Percentiles rank a stretch among this genome's conserved stretches.
These are phyloP conservation scores for Rhagoletis pomonella DNA, from an alignment of 1,140 invertebrate genomes.

Conservation along the genomic window DNA sequence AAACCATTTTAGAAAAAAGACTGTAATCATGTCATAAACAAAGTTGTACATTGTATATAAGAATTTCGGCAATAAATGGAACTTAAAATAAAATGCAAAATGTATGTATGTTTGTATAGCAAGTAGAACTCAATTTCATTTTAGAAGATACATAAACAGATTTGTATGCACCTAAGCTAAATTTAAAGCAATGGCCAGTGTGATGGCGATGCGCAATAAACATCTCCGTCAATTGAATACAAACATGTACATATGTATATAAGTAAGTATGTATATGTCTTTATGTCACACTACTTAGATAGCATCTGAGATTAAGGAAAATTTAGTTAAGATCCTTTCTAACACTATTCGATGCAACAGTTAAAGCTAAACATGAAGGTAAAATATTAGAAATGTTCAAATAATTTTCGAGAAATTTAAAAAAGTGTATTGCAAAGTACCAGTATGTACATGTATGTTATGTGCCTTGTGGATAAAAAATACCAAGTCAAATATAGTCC, in stretches of 20 bases:
- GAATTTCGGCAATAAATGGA: not conserved
- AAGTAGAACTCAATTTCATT: not conserved
- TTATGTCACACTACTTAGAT: not conserved
- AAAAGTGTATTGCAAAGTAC: no score
- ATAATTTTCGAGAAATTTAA: not conserved
- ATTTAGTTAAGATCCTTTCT: not conserved
- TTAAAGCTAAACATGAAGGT: not conserved
- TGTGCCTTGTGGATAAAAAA: no score
- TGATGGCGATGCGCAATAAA: not conserved
- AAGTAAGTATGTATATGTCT: not conserved
- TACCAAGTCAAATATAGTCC: no score
- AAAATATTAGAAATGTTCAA: not conserved
- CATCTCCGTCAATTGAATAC: not conserved
- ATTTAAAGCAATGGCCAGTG: constrained; percentile 35
- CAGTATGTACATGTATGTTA: no score
- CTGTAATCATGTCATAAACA: not conserved
- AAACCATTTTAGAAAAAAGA: not conserved
- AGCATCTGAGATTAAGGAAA: not conserved
- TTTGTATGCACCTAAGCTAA: not conserved
- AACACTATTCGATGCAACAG: no score
- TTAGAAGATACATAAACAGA: not conserved
- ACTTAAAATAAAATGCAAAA: constrained; percentile 15
- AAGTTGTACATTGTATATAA: not conserved
- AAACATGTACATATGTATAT: not conserved
- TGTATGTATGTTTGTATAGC: not conserved